Conservation (phyloP, 2,797 vertebrate species). For the Pagetopsis macropterus region DNA sequence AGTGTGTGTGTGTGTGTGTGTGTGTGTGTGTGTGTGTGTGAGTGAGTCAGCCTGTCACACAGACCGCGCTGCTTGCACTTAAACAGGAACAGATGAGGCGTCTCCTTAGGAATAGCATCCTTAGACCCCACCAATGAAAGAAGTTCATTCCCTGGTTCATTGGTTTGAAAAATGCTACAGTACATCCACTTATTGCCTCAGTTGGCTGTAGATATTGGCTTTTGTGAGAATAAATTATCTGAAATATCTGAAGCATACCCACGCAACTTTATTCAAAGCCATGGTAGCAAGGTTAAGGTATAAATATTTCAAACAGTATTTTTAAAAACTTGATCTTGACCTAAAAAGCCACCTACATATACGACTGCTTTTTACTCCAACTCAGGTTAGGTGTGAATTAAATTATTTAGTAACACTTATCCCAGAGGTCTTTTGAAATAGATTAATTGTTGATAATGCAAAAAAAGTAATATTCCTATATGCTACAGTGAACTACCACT, state of each 20-base stretch:
- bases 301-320: not conserved
- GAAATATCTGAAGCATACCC: conserved; percentile 20
- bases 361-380: not conserved
- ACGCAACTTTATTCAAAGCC: conserved; percentile 25
- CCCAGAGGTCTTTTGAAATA: not conserved
- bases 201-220: conserved; percentile 33
- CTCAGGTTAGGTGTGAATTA: not conserved
- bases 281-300: conserved; percentile 8
- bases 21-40: not conserved
- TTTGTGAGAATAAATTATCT: conserved; percentile 37
- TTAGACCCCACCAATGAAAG: conserved; percentile 16
- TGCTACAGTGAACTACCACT: not conserved
- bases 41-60: conserved; percentile 21
- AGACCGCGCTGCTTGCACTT: not conserved
- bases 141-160: conserved; percentile 32
- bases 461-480: not conserved
- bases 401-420: not conserved
- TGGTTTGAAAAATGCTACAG: conserved; percentile 39
- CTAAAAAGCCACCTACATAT: conserved; percentile 2
- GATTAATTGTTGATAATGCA: not conserved
- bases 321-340: conserved; percentile 22
- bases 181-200: conserved; percentile 45
- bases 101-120: conserved; percentile 24
- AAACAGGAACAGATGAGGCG: conserved; percentile 22
- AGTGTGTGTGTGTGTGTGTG: not conserved